Evolutionary conservation across 2,888 invertebrate species (phyloP).

Genomic region (Agrochola lota): DNA sequence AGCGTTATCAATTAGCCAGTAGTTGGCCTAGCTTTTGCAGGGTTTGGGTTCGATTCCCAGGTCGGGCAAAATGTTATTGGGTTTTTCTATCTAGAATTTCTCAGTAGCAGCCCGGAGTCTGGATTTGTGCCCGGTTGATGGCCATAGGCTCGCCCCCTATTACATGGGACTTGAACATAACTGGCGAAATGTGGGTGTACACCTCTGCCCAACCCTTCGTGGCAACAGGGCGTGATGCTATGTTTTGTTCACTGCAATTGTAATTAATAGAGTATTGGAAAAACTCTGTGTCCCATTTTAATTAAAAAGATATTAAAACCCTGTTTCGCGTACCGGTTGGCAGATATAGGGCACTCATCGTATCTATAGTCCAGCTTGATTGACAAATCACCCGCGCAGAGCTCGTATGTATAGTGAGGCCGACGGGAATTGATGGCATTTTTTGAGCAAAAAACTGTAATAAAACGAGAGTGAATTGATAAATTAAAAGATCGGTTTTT

Average conservation of each 20-base stretch:
- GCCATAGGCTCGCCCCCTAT: too few relatives aligned
- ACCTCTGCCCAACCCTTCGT: too few relatives aligned
- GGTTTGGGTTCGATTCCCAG: too few relatives aligned
- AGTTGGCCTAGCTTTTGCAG: too few relatives aligned
- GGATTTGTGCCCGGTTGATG: too few relatives aligned
- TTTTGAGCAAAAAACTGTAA: constrained; percentile 25
- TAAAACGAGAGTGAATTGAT: constrained; percentile 3
- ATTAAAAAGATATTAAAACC: constrained; percentile 7
- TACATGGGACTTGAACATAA: too few relatives aligned
- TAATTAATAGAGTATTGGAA: background rate
- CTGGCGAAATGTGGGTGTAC: too few relatives aligned
- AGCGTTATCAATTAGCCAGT: too few relatives aligned
- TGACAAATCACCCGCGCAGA: constrained; percentile 36
- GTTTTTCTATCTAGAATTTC: too few relatives aligned
- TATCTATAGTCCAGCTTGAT: constrained; percentile 37
- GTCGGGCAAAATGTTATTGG: too few relatives aligned
- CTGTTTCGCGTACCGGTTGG: background rate
- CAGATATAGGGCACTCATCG: background rate
- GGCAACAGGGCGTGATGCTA: too few relatives aligned
- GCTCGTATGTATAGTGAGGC: constrained; percentile 16
- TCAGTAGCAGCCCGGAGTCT: too few relatives aligned
- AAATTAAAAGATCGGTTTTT: constrained; percentile 32
- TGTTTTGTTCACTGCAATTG: background rate
- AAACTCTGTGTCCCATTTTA: background rate
- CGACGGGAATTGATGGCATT: constrained; percentile 34